These are phyloP conservation scores for Eristalinus sepulchralis DNA, from an alignment of 2,888 invertebrate genomes.

Conservation along the genomic window DNA sequence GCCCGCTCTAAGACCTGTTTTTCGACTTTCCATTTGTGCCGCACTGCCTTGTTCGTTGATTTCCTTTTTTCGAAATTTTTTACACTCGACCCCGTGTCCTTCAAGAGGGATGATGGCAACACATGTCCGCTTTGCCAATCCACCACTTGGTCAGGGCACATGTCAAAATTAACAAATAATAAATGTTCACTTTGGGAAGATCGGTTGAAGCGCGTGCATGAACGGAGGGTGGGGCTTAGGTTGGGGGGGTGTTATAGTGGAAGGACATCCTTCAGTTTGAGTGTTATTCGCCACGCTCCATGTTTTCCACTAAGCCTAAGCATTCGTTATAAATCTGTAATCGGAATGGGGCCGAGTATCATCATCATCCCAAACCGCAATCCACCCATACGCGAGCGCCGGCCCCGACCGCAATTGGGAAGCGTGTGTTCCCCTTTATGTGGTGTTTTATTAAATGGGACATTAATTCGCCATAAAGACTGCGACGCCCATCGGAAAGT, in stretches of 20 bases:
- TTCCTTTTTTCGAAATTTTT: background rate
- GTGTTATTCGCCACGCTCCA: background rate
- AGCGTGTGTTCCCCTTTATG: constrained; percentile 33
- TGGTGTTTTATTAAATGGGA: constrained; percentile 50
- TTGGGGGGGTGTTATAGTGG: background rate
- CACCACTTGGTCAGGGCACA: constrained; percentile 35
- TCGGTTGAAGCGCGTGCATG: background rate
- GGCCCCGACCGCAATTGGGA: background rate
- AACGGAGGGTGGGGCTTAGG: no score
- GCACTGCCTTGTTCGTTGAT: constrained; percentile 15
- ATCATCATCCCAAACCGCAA: no score
- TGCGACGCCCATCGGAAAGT: background rate
- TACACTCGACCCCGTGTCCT: constrained; percentile 14
- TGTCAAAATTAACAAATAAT: constrained; percentile 68
- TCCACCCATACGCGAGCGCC: background rate
- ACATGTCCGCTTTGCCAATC: constrained; percentile 19
- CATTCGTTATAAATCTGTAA: constrained; percentile 25
- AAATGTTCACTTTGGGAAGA: constrained; percentile 23
- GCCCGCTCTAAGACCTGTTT: constrained; percentile 37
- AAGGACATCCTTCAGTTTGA: background rate
- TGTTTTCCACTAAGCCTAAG: background rate
- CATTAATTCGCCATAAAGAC: constrained; percentile 54
- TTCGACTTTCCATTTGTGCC: constrained; percentile 6
- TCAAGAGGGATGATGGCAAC: constrained; percentile 18
- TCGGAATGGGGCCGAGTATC: background rate